Evolutionary conservation across 37 sponge, comb jelly and placozoan genomes (phyloP).

Genomic region (Cladorhizidae sp.): DNA sequence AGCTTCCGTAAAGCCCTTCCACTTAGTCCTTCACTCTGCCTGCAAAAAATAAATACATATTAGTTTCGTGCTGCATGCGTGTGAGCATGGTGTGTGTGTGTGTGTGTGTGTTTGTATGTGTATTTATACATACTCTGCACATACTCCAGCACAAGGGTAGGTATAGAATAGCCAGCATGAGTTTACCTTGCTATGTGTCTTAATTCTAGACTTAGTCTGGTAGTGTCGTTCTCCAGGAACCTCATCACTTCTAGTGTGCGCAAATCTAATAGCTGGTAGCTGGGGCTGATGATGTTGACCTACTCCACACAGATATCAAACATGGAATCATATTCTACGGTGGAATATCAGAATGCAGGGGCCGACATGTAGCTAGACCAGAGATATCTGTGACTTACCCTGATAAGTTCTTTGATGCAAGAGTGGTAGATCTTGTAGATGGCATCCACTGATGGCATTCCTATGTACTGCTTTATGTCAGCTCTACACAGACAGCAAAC

Average conservation of each 20-base stretch:
- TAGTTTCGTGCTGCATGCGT: too few relatives aligned
- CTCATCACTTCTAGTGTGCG: slow-evolving; percentile 86
- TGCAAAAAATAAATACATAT: too few relatives aligned
- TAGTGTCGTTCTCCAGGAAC: slow-evolving; percentile 84
- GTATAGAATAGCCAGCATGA: neutral
- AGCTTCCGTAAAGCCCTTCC: slow-evolving; percentile 94
- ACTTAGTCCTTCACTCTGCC: slow-evolving; percentile 89
- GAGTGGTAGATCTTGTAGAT: slow-evolving; percentile 89
- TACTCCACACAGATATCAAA: neutral
- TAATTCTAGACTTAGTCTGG: slow-evolving; percentile 72
- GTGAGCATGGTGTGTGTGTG: too few relatives aligned
- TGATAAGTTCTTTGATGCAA: slow-evolving; percentile 85
- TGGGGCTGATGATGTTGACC: slow-evolving; percentile 71
- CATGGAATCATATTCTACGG: neutral
- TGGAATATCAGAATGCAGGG: too few relatives aligned
- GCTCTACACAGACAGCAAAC: slow-evolving; percentile 66
- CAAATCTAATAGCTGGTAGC: slow-evolving; percentile 77
- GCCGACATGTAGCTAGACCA: neutral
- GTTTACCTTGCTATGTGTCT: slow-evolving; percentile 63
- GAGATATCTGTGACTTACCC: slow-evolving; percentile 54
- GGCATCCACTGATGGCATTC: slow-evolving; percentile 82
- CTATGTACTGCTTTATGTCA: slow-evolving; percentile 99
- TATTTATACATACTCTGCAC: too few relatives aligned
- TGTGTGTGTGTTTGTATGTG: too few relatives aligned
- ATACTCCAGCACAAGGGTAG: too few relatives aligned